Evolutionary conservation across 2,888 invertebrate genomes (phyloP), one percentile per base, ranked within the genome.

Genomic region (Xestoiulus laeticollis): DNA sequence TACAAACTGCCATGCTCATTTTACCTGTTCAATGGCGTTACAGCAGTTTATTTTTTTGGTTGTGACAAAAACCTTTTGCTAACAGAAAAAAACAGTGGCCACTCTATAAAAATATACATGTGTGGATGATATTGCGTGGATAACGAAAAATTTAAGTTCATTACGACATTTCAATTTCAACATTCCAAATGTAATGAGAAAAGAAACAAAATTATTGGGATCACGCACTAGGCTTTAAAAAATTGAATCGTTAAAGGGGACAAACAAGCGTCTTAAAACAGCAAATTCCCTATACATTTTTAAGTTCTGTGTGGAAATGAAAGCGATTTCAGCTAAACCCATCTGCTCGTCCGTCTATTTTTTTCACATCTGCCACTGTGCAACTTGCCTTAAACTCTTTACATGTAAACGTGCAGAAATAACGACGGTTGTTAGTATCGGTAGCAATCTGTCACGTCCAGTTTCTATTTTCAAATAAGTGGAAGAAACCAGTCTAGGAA

Each of bases 91-190:
- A 59, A 14, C 12, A 59, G 59, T n/a, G n/a, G n/a, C 14, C 14
- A 2, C 19, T 59, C 59, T 59, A 59, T 59, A 59, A 59, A 59
- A 59, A 59, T 59, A 59, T 59, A 59, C 59, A 48, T 48, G 59
- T 59, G n/a, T 59, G 59, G 19, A 59, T 59, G 12, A 19, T 59
- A n/a, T 59, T 19, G n/a, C 5, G 59, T 1, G n/a, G 59, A 19
- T n/a, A 59, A 59, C 59, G 59, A 59, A 59, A 59, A 59, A 59
- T 59, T 1, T 59, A n/a, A 59, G 59, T 14, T n/a, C 1, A 59
- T 59, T 59, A 59, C 59, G n/a, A 59, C 59, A 59, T 6, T 59
- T 59, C n/a, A 59, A 59, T 59, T 59, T 59, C 59, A 59, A 59
- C 59, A 59, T 59, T 59, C 59, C 59, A 59, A 6, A 59, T 59